Evolutionary conservation across 2,113 vertebrate species (phyloP).

Genomic region (Hystrix cristata): DNA sequence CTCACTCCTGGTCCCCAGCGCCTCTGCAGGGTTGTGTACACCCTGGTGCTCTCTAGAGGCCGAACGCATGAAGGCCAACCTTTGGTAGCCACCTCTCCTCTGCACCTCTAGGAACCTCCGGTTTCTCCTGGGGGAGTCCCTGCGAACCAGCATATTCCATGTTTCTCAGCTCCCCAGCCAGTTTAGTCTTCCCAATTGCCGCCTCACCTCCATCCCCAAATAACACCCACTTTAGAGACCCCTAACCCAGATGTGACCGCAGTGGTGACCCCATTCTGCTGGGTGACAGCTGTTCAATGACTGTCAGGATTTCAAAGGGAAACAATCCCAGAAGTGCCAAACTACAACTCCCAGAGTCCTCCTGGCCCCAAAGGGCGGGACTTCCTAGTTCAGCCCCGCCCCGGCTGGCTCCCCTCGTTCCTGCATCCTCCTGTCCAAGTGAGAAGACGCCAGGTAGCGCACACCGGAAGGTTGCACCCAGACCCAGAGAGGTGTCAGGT

Average conservation of each 20-base stretch:
- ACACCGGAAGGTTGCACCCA: not conserved
- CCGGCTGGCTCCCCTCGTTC: not conserved
- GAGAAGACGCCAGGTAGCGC: not conserved
- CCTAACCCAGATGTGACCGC: not conserved
- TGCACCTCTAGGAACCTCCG: not conserved
- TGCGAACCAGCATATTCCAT: not conserved
- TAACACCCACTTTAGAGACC: not conserved
- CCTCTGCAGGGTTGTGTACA: not conserved
- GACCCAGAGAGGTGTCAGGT: constrained; percentile 1
- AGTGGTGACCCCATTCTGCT: not conserved
- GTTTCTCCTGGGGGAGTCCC: not conserved
- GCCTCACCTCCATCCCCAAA: not conserved
- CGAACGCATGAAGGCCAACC: not conserved
- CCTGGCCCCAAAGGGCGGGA: not conserved
- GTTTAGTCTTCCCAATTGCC: not conserved
- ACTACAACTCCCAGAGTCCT: constrained; percentile 77
- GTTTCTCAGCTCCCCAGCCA: not conserved
- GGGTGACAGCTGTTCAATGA: not conserved
- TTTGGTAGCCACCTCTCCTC: not conserved
- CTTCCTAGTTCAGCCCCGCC: constrained; percentile 52
- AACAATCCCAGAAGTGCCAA: not conserved
- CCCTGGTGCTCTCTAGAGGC: not conserved
- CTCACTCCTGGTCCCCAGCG: not conserved
- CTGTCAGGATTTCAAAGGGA: not conserved
- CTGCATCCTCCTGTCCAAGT: not conserved